Percentiles rank a stretch among this genome's conserved stretches.
Conservation (phyloP, 2,113 vertebrate species). For the Lophotis ruficrista region DNA sequence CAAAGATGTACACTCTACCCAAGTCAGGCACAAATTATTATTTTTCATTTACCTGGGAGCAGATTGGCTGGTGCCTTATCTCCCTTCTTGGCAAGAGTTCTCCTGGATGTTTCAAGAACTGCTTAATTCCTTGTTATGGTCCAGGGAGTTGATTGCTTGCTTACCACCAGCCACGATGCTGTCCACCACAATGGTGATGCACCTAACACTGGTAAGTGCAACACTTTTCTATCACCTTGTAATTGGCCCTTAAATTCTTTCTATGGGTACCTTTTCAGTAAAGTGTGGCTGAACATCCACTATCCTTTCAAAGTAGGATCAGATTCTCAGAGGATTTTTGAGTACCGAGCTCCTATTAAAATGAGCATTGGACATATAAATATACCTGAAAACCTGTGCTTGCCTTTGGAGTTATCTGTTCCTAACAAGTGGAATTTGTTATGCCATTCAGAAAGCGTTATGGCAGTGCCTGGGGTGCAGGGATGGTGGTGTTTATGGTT, state of each 20-base stretch:
- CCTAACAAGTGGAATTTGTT: not conserved
- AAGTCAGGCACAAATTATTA: not conserved
- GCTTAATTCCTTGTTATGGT: not conserved
- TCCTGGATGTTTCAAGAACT: not conserved
- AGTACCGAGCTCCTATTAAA: not conserved
- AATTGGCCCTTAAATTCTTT: not conserved
- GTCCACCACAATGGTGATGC: not conserved
- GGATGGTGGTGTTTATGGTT: not conserved
- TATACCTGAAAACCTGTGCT: not conserved
- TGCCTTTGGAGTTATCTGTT: not conserved
- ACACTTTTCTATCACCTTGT: not conserved
- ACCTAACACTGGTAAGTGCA: not conserved
- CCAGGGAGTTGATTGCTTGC: not conserved
- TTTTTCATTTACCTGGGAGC: not conserved
- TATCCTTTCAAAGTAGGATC: not conserved
- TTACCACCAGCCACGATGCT: not conserved
- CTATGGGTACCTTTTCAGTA: not conserved
- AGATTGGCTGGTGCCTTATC: not conserved
- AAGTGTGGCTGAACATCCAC: not conserved
- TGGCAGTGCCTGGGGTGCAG: not conserved
- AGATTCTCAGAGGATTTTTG: not conserved
- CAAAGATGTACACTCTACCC: not conserved
- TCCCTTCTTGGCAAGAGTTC: not conserved
- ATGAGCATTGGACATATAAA: not conserved
- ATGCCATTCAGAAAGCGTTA: not conserved